Evolutionary conservation across 2,888 invertebrate genomes (phyloP).

Genomic region (Andrena chrysosceles): DNA sequence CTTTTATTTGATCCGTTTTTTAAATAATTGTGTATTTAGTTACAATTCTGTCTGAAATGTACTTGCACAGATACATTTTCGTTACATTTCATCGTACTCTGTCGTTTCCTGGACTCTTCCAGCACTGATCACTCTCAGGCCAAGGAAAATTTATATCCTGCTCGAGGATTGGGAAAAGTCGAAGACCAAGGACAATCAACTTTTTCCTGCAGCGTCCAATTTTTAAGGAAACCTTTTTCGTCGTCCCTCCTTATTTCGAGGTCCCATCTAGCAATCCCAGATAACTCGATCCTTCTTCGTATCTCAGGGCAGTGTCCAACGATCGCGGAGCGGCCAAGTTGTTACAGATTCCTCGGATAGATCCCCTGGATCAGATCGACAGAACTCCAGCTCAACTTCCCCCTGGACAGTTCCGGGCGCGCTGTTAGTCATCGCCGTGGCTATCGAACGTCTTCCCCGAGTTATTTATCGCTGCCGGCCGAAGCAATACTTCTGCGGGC

Average conservation of each 20-base stretch:
- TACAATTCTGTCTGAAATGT: too few relatives aligned
- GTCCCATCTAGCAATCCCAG: neutral
- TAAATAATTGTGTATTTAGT: too few relatives aligned
- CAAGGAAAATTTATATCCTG: neutral
- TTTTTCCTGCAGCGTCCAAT: neutral
- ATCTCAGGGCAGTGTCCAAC: neutral
- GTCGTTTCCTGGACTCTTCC: neutral
- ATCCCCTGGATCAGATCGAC: neutral
- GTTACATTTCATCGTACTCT: neutral
- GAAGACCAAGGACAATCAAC: neutral
- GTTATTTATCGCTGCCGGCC: neutral
- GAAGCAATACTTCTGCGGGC: neutral
- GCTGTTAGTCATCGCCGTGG: neutral
- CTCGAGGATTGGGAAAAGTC: neutral
- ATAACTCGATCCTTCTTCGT: constrained; percentile 2
- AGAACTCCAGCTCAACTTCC: neutral
- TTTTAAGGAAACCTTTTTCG: neutral
- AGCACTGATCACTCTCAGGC: neutral
- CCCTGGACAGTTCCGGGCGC: neutral
- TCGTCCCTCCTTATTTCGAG: neutral
- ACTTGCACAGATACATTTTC: neutral
- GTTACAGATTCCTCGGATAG: constrained; percentile 6
- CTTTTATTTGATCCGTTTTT: too few relatives aligned
- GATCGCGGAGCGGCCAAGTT: neutral
- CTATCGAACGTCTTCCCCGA: neutral